Percentiles rank a stretch among this genome's conserved stretches.
These are phyloP conservation scores for Aurelia aurita DNA, from an alignment of 30 jellyfish, hydroid and myxozoan genomes.

Conservation along the genomic window DNA sequence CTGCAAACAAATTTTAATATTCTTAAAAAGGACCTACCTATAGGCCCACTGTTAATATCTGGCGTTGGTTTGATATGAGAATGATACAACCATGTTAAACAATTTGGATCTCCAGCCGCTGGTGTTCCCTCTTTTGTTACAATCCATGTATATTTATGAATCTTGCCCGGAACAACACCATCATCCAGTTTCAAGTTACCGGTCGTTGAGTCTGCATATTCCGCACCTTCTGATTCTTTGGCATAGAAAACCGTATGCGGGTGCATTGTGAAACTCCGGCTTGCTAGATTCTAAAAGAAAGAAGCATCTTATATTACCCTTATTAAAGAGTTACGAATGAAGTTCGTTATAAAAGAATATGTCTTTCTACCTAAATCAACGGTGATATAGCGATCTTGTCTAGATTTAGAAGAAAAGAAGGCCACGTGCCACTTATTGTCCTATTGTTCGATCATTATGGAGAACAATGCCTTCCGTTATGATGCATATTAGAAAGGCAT, in stretches of 20 bases:
- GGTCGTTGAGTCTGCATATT: conserved; percentile 41
- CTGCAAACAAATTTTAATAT: too few species aligned
- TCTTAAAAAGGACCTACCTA: conserved; percentile 34
- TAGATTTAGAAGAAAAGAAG: too few species aligned
- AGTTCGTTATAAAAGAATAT: too few species aligned
- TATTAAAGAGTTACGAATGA: too few species aligned
- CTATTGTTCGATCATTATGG: too few species aligned
- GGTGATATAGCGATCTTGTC: too few species aligned
- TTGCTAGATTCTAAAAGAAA: conserved; percentile 52
- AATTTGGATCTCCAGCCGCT: conserved; percentile 61
- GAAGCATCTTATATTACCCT: not conserved
- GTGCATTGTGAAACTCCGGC: conserved; percentile 59
- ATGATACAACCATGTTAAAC: conserved; percentile 71
- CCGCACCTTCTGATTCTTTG: conserved; percentile 71
- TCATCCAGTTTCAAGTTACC: conserved; percentile 53
- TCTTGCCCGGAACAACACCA: conserved; percentile 49
- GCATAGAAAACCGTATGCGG: conserved; percentile 71
- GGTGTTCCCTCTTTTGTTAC: conserved; percentile 66
- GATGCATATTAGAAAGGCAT: too few species aligned
- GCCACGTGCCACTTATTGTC: too few species aligned
- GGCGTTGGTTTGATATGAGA: conserved; percentile 57
- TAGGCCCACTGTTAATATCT: conserved; percentile 62
- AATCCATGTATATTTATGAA: conserved; percentile 36
- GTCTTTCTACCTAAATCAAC: too few species aligned
- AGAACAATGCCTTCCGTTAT: too few species aligned